Evolutionary conservation across 2,797 vertebrate species (phyloP), one percentile per base, ranked within the genome.

Genomic region (Harpagifer antarcticus): DNA sequence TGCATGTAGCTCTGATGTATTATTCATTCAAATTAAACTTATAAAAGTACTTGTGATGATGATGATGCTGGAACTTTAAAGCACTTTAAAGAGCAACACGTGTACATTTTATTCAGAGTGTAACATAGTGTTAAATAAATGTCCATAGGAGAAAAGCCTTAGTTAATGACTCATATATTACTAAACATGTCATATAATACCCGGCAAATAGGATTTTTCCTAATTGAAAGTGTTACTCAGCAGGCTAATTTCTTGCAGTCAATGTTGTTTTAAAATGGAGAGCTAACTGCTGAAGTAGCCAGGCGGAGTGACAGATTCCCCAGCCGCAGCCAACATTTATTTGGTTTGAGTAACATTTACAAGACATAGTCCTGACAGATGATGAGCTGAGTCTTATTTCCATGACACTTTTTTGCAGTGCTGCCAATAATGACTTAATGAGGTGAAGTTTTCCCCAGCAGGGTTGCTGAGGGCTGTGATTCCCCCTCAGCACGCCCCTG

Each of bases 401-500:
- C 37, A 11, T 58, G 61, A 58, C 70, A 49, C 10, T 48, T 56
- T 19, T 78, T 44, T 48, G 55, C 72, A 40, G 73, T 0, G 33
- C 77, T 78, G 79, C 64, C 66, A 75, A 42, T 79, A 86, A 83
- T 20, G 62, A 78, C 72, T 37, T 50, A 17, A 19, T 4, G 7
- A 63, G 78, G 68, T 69, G 79, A 86, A 17, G 61, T 72, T 85
- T 37, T 74, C 68, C 78, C 78, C 62, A 31, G 73, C 84, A 9
- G 80, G 83, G 61, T 72, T 47, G 57, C 87, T 40, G 55, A 69
- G 33, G 85, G 81, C 81, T 81, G 68, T 2, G 67, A 63, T 72
- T 85, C 79, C 78, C 79, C 78, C 68, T 65, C 91, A 73, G 83
- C 80, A 68, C 2, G 49, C 57, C 8, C 17, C 80, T 44, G 74